phyloP scores from a whole-genome alignment of 2,888 invertebrate species.

The Parnassius apollo region DNA sequence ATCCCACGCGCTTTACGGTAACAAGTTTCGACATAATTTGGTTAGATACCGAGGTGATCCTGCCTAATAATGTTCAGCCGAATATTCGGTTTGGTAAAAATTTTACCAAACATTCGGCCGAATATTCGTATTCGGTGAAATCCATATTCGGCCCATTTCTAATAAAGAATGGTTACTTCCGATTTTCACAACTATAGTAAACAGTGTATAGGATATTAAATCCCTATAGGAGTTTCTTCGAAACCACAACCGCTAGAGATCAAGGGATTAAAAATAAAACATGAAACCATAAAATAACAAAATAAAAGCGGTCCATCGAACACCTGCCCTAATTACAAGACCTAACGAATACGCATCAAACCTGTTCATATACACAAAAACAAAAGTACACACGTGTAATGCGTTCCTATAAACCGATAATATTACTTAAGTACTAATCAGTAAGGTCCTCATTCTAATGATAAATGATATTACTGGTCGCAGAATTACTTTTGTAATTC shows the following conservation, averaged over 20 bases:
- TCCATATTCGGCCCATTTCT: too few species aligned
- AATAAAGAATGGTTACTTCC: too few species aligned
- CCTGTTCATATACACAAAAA: slow-evolving; percentile 53
- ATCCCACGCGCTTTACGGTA: too few species aligned
- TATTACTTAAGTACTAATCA: slow-evolving; percentile 2
- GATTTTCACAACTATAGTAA: background rate
- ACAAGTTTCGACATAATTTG: too few species aligned
- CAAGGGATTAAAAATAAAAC: slow-evolving; percentile 30
- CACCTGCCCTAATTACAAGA: slow-evolving; percentile 71
- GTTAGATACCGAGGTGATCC: too few species aligned
- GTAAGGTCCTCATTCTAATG: slow-evolving; percentile 38
- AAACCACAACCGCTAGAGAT: slow-evolving; percentile 5
- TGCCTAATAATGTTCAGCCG: too few species aligned
- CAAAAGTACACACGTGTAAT: slow-evolving; percentile 32
- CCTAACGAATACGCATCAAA: slow-evolving; percentile 52
- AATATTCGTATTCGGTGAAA: too few species aligned
- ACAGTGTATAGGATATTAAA: slow-evolving; percentile 6
- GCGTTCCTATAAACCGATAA: background rate
- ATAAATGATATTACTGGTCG: slow-evolving; percentile 1
- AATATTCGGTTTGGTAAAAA: too few species aligned
- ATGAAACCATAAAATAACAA: slow-evolving; percentile 40
- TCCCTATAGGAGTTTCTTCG: slow-evolving; percentile 11
- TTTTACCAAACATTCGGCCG: too few species aligned
- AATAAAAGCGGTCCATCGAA: slow-evolving; percentile 56
- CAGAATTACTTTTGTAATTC: slow-evolving; percentile 32